These are phyloP conservation scores for Pterophyllum scalare DNA, from an alignment of 2,113 vertebrate genomes.

Conservation along the genomic window DNA sequence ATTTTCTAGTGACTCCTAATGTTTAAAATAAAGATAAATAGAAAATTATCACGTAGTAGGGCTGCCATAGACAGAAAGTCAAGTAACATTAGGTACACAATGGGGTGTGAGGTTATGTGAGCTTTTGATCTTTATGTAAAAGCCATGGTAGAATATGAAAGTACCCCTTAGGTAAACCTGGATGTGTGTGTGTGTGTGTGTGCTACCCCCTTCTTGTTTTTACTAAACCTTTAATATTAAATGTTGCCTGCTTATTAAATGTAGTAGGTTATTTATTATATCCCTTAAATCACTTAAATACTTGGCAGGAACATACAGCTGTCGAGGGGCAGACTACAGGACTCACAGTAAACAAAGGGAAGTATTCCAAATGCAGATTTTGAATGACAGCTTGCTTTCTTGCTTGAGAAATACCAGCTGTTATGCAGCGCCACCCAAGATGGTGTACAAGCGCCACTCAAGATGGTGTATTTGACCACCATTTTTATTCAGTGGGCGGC, in stretches of 20 bases:
- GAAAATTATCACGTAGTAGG: not conserved
- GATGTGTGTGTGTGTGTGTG: not conserved
- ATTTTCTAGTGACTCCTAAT: not conserved
- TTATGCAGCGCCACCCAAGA: not conserved
- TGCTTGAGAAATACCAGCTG: conserved; percentile 5
- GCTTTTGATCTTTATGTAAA: not conserved
- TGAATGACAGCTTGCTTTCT: not conserved
- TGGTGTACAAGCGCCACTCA: not conserved
- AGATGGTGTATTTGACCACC: conserved; percentile 1
- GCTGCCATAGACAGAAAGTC: not conserved
- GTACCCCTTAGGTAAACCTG: not conserved
- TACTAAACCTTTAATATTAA: not conserved
- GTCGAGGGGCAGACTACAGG: not conserved
- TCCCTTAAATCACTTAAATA: not conserved
- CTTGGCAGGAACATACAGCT: not conserved
- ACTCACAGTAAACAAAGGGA: not conserved
- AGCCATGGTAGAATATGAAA: not conserved
- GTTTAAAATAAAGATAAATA: not conserved
- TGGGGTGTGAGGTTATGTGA: not conserved
- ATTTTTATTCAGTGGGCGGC: not conserved
- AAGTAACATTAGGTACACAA: not conserved
- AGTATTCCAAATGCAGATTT: not conserved
- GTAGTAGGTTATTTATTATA: not conserved
- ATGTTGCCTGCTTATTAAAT: not conserved
- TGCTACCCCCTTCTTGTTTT: not conserved